phyloP scores from a whole-genome alignment of 37 sponge, comb jelly and placozoan species.

The Chondrilla cf. caribensis region DNA sequence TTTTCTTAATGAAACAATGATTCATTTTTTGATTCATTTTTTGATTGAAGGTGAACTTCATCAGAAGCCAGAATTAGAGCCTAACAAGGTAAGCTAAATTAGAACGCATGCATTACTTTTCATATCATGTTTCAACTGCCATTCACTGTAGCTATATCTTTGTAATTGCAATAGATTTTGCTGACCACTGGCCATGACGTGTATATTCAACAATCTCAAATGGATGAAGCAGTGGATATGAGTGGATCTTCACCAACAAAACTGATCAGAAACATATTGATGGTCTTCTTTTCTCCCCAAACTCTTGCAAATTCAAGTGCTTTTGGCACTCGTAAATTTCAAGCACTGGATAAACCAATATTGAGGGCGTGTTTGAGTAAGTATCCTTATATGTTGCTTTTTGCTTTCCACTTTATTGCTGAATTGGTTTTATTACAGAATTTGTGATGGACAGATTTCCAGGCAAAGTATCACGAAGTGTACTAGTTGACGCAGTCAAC shows the following conservation, averaged over 20 bases:
- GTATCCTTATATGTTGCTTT: not conserved
- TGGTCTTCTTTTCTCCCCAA: slow-evolving; percentile 15
- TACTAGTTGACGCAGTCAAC: slow-evolving; percentile 37
- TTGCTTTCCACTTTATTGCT: too few relatives aligned
- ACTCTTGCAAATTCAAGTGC: slow-evolving; percentile 28
- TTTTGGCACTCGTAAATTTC: slow-evolving; percentile 5
- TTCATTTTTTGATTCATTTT: too few relatives aligned
- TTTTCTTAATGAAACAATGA: too few relatives aligned
- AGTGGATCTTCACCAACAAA: slow-evolving; percentile 23
- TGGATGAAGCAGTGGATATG: slow-evolving; percentile 31
- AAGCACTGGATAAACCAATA: slow-evolving; percentile 23
- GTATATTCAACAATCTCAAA: slow-evolving; percentile 8
- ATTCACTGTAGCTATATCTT: too few relatives aligned
- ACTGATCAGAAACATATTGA: slow-evolving; percentile 24
- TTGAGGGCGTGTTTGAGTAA: slow-evolving; percentile 31
- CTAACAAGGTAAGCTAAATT: too few relatives aligned
- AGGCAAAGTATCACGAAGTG: slow-evolving; percentile 12
- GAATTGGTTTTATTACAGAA: too few relatives aligned
- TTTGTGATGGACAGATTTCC: slow-evolving; percentile 3
- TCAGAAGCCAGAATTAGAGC: too few relatives aligned
- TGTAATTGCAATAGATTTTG: not conserved
- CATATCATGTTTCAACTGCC: too few relatives aligned
- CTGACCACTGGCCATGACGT: slow-evolving; percentile 37
- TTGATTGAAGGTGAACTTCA: too few relatives aligned
- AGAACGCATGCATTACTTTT: too few relatives aligned